Conservation (phyloP, 2,888 invertebrate genomes). For the Carterocephalus palaemon region DNA sequence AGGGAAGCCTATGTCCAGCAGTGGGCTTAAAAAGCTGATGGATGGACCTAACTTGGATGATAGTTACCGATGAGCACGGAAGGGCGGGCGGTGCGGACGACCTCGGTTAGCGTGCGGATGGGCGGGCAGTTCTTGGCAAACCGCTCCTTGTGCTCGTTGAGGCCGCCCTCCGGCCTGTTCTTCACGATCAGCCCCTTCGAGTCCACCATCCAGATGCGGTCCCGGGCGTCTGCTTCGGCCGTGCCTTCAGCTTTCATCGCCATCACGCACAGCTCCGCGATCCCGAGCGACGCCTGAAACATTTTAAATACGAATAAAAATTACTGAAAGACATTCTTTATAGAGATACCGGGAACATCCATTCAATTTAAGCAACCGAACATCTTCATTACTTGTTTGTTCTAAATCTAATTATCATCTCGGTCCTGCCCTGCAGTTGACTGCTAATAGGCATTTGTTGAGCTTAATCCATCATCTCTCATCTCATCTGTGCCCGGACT, state of each 20-base stretch:
- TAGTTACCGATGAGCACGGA: conserved; percentile 90
- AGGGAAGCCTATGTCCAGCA: too few relatives aligned
- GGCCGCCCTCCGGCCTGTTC: conserved; percentile 88
- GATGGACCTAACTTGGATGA: background rate
- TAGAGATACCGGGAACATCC: too few relatives aligned
- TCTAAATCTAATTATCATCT: too few relatives aligned
- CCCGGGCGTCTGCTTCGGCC: conserved; percentile 84
- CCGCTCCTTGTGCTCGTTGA: conserved; percentile 87
- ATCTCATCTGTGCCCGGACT: too few relatives aligned
- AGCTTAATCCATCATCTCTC: too few relatives aligned
- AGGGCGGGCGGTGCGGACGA: conserved; percentile 89
- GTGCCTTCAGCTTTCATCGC: conserved; percentile 94
- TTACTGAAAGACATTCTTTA: background rate
- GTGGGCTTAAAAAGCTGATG: too few relatives aligned
- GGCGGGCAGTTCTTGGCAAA: conserved; percentile 90
- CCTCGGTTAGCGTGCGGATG: conserved; percentile 87
- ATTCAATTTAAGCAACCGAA: too few relatives aligned
- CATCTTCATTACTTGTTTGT: too few relatives aligned
- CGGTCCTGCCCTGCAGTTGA: too few relatives aligned
- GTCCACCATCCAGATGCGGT: conserved; percentile 96
- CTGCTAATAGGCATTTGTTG: too few relatives aligned
- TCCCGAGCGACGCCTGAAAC: conserved; percentile 91
- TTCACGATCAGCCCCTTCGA: conserved; percentile 96
- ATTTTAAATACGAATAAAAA: conserved; percentile 6
- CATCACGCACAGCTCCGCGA: conserved; percentile 94